A percentile compares a stretch with the other conserved stretches of the same genome.
Evolutionary conservation across 2,888 invertebrate species (phyloP).

Genomic region (Lithophane ornitopus): DNA sequence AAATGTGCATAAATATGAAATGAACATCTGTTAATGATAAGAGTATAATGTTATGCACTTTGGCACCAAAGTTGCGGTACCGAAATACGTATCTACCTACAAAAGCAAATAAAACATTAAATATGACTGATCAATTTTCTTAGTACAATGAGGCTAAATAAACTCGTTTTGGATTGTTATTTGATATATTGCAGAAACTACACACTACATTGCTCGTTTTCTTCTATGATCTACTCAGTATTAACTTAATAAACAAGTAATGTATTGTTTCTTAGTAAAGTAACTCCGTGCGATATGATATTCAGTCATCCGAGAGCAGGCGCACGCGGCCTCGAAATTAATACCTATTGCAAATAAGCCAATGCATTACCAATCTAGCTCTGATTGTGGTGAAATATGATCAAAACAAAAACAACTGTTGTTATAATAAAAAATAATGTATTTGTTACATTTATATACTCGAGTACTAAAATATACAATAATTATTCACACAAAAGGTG

Average conservation of each 20-base stretch:
- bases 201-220: slow-evolving; percentile 23
- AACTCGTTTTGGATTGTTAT: neutral
- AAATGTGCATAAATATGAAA: slow-evolving; percentile 4
- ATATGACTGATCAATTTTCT: slow-evolving; percentile 10
- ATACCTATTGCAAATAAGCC: slow-evolving; percentile 53
- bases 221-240: neutral
- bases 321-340: slow-evolving; percentile 53
- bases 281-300: slow-evolving; percentile 57
- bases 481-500: slow-evolving; percentile 42
- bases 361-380: slow-evolving; percentile 46
- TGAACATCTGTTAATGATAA: slow-evolving; percentile 30
- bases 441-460: slow-evolving; percentile 64
- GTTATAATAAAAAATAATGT: slow-evolving; percentile 67
- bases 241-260: slow-evolving; percentile 9
- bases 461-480: slow-evolving; percentile 63
- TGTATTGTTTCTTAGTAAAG: slow-evolving; percentile 23
- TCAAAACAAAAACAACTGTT: slow-evolving; percentile 59
- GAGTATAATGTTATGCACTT: slow-evolving; percentile 1
- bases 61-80: neutral
- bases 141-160: neutral
- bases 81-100: neutral
- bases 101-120: slow-evolving; percentile 12
- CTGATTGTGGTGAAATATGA: slow-evolving; percentile 73
- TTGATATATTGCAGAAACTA: slow-evolving; percentile 10
- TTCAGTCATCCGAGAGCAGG: slow-evolving; percentile 49